phyloP scores from a whole-genome alignment of 2,888 invertebrate species.

The Drosophila borborema region DNA sequence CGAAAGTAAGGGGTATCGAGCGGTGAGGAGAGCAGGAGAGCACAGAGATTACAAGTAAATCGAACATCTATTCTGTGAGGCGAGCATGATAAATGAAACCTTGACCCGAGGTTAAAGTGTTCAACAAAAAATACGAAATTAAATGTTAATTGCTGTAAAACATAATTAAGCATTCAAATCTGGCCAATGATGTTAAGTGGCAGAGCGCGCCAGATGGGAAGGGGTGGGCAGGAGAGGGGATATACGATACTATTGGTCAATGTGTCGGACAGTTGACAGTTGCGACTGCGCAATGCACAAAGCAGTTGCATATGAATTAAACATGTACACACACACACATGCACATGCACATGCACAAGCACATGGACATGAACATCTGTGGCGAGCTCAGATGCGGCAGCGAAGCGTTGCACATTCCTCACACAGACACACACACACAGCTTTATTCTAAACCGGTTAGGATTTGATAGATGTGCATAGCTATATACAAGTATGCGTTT shows the following conservation, averaged over 20 bases:
- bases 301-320: constrained; percentile 32
- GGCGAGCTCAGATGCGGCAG: constrained; percentile 16
- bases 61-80: constrained; percentile 1
- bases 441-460: constrained; percentile 23
- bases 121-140: constrained; percentile 5
- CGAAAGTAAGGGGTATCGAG: neutral
- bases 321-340: constrained; percentile 6
- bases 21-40: too few species aligned
- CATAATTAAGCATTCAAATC: constrained; percentile 13
- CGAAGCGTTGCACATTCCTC: constrained; percentile 27
- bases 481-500: neutral
- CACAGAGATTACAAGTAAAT: neutral
- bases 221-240: too few species aligned
- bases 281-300: constrained; percentile 26
- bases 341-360: neutral
- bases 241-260: constrained; percentile 15
- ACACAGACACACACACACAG: neutral
- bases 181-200: neutral
- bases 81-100: neutral
- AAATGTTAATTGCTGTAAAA: constrained; percentile 16
- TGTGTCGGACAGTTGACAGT: constrained; percentile 20
- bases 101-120: constrained; percentile 11
- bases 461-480: constrained; percentile 8
- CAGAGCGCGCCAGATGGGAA: neutral
- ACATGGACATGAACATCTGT: constrained; percentile 8